Conservation (phyloP, 23 tunicate species). For the Botrylloides violaceus region DNA sequence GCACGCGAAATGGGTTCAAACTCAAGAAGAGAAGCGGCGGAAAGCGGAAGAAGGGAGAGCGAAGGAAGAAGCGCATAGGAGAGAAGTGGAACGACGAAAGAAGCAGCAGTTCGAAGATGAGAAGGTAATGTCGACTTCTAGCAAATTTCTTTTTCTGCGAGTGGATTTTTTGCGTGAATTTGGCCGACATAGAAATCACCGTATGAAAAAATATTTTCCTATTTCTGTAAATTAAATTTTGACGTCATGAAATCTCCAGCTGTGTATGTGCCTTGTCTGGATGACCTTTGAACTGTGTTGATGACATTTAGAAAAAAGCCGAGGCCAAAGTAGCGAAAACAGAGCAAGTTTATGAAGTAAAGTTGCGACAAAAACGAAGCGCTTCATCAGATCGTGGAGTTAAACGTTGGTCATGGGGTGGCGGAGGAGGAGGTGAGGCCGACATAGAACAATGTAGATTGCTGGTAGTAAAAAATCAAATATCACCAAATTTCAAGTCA, state of each 20-base stretch:
- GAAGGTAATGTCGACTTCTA: constrained; percentile 21
- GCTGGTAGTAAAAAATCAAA: too few relatives aligned
- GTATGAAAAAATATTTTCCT: background rate
- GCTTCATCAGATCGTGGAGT: constrained; percentile 51
- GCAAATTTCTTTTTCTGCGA: constrained; percentile 2
- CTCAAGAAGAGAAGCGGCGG: constrained; percentile 47
- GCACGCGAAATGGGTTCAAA: constrained; percentile 49
- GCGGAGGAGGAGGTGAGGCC: constrained; percentile 34
- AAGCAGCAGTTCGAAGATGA: constrained; percentile 56
- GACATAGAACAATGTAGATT: too few relatives aligned
- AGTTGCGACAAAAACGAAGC: constrained; percentile 55
- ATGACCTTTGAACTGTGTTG: too few relatives aligned
- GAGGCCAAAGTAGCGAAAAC: constrained; percentile 80
- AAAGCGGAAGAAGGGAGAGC: constrained; percentile 46
- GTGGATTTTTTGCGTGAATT: background rate
- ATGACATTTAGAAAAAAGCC: constrained; percentile 80
- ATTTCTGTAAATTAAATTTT: too few relatives aligned
- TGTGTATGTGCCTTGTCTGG: too few relatives aligned
- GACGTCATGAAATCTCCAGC: too few relatives aligned
- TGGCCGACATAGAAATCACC: background rate
- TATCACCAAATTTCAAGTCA: too few relatives aligned
- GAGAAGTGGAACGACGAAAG: constrained; percentile 69
- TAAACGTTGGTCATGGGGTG: constrained; percentile 90
- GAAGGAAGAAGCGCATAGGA: constrained; percentile 44
- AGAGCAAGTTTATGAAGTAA: constrained; percentile 52